Evolutionary conservation across 2,888 invertebrate species (phyloP), one percentile per base, ranked within the genome.

Genomic region (Clostera curtula): DNA sequence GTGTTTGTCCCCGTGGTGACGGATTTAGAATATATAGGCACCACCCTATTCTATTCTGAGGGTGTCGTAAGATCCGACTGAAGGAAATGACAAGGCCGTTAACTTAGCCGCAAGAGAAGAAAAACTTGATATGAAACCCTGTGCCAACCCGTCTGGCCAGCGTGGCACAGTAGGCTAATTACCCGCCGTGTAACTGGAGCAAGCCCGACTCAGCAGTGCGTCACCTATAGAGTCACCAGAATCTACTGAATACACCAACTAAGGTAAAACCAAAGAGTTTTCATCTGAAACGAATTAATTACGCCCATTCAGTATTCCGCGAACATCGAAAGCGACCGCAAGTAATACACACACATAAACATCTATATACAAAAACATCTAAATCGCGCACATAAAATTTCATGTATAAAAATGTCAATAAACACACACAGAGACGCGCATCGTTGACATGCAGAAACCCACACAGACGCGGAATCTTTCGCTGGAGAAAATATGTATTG

Each of bases 381-480:
- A 72, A 69, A 72, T 71, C 65, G 66, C 46, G 61, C 63, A 74
- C 69, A 72, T 73, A 73, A 71, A 80, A 77, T 80, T 61, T 76
- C 72, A 74, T 76, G 69, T 77, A 82, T 74, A 79, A 79, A 82
- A 83, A 82, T 80, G 80, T 80, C 80, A 80, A 80, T 80, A 79
- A 62, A 31, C 73, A 55, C 76, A 74, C 56, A 57, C 39, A 20
- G 24, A 19, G 0, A 10, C 21, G 31, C 27, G 36, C 37, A 47
- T 33, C 52, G 47, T 45, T 47, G 44, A 44, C 37, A 41, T 29
- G 42, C 31, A 31, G 21, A 38, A 32, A 51, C 51, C 28, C 57
- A 57, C 57, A 57, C 61, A 38, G 12, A 29, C 29, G 33, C 29
- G 42, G 27, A 60, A 66, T 59, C 66, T 63, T 64, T 65, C 67